These are phyloP conservation scores for Sphecodes monilicornis DNA, from an alignment of 2,888 invertebrate species.

Conservation along the genomic window DNA sequence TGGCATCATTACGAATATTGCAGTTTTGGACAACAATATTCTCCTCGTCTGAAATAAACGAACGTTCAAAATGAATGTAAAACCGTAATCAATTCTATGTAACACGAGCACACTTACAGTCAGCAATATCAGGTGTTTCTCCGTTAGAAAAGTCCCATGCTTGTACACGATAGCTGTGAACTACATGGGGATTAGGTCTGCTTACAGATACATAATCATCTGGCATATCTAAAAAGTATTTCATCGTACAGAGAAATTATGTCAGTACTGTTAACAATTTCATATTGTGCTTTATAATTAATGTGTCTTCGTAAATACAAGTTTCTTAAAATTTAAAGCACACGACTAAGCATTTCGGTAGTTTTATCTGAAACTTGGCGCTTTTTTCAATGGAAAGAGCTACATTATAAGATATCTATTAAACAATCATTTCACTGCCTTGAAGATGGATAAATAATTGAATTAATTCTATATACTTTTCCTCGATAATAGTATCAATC, in stretches of 20 bases:
- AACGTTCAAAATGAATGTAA: constrained; percentile 1
- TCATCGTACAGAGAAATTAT: neutral
- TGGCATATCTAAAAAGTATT: constrained; percentile 70
- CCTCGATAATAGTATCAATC: neutral
- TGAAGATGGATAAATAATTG: neutral
- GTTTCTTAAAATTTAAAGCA: neutral
- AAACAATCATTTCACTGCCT: neutral
- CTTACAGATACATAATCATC: constrained; percentile 42
- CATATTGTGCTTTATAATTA: neutral
- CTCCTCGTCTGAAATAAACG: constrained; percentile 86
- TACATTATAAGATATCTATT: neutral
- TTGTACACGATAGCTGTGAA: constrained; percentile 90
- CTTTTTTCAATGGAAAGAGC: neutral
- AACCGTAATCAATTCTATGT: constrained; percentile 1
- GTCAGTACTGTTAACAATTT: neutral
- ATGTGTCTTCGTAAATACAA: neutral
- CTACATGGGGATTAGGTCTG: constrained; percentile 74
- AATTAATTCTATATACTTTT: neutral
- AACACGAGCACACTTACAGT: constrained; percentile 86
- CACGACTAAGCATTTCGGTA: neutral
- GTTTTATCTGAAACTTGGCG: no score
- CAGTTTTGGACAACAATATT: constrained; percentile 93
- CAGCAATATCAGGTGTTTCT: constrained; percentile 90
- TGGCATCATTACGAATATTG: constrained; percentile 94
- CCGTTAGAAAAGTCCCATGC: constrained; percentile 92